Evolutionary conservation across 2,888 invertebrate genomes (phyloP).

Genomic region (Xestobium rufovillosum): DNA sequence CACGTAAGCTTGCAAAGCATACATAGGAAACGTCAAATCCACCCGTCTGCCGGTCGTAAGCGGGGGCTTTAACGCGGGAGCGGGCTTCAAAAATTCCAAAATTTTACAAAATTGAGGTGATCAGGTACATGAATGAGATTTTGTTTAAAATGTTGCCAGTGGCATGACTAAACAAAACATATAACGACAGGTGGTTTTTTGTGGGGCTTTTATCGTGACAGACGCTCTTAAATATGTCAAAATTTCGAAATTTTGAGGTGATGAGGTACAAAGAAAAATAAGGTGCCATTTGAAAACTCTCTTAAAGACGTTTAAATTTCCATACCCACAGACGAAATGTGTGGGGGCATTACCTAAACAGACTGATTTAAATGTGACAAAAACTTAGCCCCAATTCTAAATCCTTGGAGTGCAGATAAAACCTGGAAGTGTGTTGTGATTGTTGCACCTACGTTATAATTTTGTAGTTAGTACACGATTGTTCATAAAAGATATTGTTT

Average conservation of each 20-base stretch:
- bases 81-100: slow-evolving; percentile 1
- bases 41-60: slow-evolving; percentile 1
- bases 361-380: no score
- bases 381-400: no score
- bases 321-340: slow-evolving; percentile 1
- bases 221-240: slow-evolving; percentile 1
- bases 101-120: neutral
- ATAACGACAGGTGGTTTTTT: neutral
- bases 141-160: slow-evolving; percentile 1
- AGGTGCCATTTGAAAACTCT: slow-evolving; percentile 2
- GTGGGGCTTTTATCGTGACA: neutral
- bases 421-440: no score
- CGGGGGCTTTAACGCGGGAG: slow-evolving; percentile 3
- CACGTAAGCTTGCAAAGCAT: neutral
- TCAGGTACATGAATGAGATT: neutral
- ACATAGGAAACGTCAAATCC: slow-evolving; percentile 1
- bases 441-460: no score
- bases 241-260: neutral
- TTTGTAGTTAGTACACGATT: no score
- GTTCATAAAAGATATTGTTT: no score
- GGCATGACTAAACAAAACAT: neutral
- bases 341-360: neutral
- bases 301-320: neutral
- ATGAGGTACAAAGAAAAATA: slow-evolving; percentile 1
- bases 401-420: no score